A percentile compares a stretch with the other conserved stretches of the same genome.
Conservation (phyloP, 2,113 vertebrate genomes). For the Grammomys surdaster region DNA sequence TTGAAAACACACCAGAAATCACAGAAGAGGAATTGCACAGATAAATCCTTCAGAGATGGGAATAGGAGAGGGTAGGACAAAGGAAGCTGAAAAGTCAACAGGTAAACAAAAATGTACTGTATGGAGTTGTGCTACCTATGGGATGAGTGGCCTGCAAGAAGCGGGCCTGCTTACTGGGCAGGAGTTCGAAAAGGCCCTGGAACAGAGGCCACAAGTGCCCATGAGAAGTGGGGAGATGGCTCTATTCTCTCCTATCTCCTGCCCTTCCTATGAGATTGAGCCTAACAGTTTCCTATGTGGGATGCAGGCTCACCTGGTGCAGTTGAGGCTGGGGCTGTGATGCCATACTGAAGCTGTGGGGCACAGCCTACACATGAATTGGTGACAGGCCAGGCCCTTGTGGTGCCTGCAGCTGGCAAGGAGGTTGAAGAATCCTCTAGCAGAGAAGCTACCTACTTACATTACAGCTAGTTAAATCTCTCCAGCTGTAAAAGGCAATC, state of each 20-base stretch:
- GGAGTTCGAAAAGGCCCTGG: neutral
- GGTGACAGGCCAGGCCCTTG: neutral
- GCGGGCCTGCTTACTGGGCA: neutral
- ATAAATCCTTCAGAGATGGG: neutral
- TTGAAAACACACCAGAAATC: neutral
- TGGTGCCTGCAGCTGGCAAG: neutral
- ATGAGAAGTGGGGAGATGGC: neutral
- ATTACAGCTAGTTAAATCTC: neutral
- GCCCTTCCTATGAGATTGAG: neutral
- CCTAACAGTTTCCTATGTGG: neutral
- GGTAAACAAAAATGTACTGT: neutral
- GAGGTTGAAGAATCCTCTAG: neutral
- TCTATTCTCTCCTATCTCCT: rapidly evolving
- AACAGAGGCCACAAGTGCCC: neutral
- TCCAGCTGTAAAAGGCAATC: neutral
- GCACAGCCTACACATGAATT: neutral
- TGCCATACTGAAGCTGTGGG: neutral
- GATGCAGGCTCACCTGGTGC: neutral
- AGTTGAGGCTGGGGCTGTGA: neutral
- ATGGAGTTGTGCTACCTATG: neutral
- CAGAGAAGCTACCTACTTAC: neutral
- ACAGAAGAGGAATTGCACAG: neutral
- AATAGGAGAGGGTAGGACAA: neutral
- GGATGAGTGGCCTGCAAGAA: neutral
- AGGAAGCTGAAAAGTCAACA: neutral